Conservation (phyloP, 2,797 vertebrate species). For the Takifugu rubripes region DNA sequence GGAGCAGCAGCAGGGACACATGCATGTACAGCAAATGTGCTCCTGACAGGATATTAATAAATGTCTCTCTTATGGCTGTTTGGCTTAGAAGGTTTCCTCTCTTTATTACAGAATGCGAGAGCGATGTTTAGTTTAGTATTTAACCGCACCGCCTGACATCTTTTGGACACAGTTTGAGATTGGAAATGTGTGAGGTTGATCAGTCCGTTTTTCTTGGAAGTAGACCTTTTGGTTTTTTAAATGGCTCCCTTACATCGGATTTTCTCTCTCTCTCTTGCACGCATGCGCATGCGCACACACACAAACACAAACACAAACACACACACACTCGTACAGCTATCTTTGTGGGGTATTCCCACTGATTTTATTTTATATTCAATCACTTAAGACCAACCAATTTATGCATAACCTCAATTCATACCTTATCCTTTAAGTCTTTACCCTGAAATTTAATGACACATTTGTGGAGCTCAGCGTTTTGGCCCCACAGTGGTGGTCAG, state of each 20-base stretch:
- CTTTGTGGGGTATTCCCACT: background rate
- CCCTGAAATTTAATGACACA: background rate
- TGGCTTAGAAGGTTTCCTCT: conserved; percentile 64
- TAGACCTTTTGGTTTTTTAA: conserved; percentile 17
- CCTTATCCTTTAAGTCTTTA: background rate
- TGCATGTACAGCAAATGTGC: conserved; percentile 60
- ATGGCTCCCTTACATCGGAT: background rate
- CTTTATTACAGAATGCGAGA: conserved; percentile 64
- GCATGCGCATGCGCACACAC: background rate
- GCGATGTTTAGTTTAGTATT: conserved; percentile 67
- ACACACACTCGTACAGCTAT: background rate
- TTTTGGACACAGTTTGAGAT: conserved; percentile 52
- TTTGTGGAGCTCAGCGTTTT: too few relatives aligned
- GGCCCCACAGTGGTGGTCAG: too few relatives aligned
- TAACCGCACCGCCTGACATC: conserved; percentile 53
- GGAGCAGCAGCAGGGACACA: conserved; percentile 43
- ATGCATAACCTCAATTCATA: background rate
- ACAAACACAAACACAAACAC: conserved; percentile 2
- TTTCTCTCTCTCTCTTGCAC: background rate
- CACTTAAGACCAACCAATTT: background rate
- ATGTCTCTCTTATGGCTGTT: conserved; percentile 47
- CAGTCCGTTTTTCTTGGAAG: conserved; percentile 59
- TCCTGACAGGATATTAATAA: conserved; percentile 70
- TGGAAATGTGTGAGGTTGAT: conserved; percentile 61
- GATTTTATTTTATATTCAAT: background rate